phyloP scores from a whole-genome alignment of 2,797 vertebrate species.

The Margarornis squamiger region DNA sequence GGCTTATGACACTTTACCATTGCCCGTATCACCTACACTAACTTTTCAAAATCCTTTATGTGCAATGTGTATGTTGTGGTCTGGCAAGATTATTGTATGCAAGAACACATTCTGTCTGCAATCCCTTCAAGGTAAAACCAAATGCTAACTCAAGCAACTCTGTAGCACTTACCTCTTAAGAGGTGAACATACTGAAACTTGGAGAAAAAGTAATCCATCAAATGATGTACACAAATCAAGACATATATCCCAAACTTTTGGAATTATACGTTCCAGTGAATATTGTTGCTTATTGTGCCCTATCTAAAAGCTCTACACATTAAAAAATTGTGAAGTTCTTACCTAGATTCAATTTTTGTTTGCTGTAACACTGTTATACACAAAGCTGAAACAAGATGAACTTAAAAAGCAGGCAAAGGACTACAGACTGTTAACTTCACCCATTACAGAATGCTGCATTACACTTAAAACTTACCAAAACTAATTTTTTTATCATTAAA shows the following conservation, averaged over 20 bases:
- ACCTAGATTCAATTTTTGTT: background rate
- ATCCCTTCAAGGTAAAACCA: background rate
- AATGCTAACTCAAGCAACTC: slow-evolving; percentile 8
- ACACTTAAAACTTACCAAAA: background rate
- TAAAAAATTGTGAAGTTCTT: background rate
- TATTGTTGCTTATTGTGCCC: background rate
- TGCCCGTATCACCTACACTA: background rate
- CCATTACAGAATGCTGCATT: background rate
- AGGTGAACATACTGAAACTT: background rate
- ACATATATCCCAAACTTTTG: background rate
- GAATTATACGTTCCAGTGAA: background rate
- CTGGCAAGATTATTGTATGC: background rate
- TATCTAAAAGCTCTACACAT: background rate
- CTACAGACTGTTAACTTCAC: background rate
- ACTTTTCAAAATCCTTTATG: slow-evolving; percentile 2
- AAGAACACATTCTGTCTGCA: background rate
- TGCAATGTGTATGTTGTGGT: background rate
- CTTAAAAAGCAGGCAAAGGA: background rate
- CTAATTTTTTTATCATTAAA: background rate
- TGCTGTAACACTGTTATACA: background rate
- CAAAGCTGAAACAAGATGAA: background rate
- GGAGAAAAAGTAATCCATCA: background rate
- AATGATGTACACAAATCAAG: background rate
- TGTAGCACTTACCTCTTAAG: background rate
- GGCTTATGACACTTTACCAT: background rate